Evolutionary conservation across 1,140 invertebrate species (phyloP).

Genomic region (Phymastichus coffea): DNA sequence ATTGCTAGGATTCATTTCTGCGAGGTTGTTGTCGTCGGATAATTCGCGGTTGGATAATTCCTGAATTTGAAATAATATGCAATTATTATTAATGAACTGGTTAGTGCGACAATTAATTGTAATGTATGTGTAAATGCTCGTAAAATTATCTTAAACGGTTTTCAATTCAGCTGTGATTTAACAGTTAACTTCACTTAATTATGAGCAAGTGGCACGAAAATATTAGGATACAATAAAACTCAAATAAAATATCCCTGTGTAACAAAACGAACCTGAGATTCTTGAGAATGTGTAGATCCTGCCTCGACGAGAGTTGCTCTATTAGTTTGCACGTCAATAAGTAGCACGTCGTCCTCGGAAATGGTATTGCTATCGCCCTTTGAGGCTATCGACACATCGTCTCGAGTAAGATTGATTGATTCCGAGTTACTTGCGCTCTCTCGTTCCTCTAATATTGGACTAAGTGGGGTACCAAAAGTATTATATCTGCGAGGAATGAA

Average conservation of each 20-base stretch:
- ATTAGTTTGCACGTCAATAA: slow-evolving; percentile 60
- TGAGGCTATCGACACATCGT: slow-evolving; percentile 46
- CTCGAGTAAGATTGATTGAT: slow-evolving; percentile 40
- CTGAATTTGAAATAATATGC: not conserved
- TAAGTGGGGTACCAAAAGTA: slow-evolving; percentile 60
- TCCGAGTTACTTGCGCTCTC: slow-evolving; percentile 51
- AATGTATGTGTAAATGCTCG: no score
- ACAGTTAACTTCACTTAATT: no score
- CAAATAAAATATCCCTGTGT: no score
- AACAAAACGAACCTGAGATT: slow-evolving; percentile 16
- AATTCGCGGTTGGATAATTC: slow-evolving; percentile 30
- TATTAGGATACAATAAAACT: no score
- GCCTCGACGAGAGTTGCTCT: slow-evolving; percentile 56
- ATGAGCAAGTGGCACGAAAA: no score
- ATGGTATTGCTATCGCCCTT: slow-evolving; percentile 36
- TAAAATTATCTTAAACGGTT: no score
- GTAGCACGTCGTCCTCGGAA: slow-evolving; percentile 58
- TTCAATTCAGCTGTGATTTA: no score
- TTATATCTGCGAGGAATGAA: slow-evolving; percentile 60
- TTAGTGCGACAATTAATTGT: no score
- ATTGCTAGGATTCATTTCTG: no score
- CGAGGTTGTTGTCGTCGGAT: slow-evolving; percentile 40
- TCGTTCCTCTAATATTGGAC: slow-evolving; percentile 66
- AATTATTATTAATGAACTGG: no score
- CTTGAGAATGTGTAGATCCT: not conserved